Conservation (phyloP, 2,888 invertebrate genomes). For the Phorcus lineatus region DNA sequence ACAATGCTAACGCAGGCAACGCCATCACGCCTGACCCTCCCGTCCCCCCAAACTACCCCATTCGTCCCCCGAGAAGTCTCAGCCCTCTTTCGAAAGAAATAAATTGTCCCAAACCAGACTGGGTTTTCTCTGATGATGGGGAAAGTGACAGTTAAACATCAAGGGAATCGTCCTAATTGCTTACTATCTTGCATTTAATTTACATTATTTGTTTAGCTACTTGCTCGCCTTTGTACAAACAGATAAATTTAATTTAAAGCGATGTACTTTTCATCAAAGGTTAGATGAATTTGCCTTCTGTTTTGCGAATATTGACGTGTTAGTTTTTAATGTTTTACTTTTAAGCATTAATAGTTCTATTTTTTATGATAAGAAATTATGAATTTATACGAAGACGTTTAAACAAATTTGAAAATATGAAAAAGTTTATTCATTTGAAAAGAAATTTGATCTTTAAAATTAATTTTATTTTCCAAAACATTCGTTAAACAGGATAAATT, state of each 20-base stretch:
- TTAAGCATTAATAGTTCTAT: no score
- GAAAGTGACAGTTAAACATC: not conserved
- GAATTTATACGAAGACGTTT: no score
- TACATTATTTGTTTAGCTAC: slow-evolving; percentile 11
- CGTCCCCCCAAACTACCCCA: slow-evolving; percentile 1
- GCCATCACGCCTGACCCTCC: not conserved
- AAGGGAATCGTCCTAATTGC: slow-evolving; percentile 1
- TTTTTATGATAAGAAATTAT: no score
- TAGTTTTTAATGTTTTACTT: no score
- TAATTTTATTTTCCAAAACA: no score
- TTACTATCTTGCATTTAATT: slow-evolving; percentile 8
- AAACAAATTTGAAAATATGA: no score
- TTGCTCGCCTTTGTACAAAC: not conserved
- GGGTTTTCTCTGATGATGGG: not conserved
- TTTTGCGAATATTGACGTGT: no score
- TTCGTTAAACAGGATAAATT: no score
- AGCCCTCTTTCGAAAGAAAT: not conserved
- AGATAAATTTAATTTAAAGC: not conserved
- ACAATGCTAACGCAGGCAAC: not conserved
- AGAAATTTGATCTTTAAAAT: no score
- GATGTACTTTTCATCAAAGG: not conserved
- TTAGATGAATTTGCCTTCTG: not conserved
- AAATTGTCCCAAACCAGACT: not conserved
- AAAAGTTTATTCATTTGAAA: no score
- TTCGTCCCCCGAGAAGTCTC: not conserved